Evolutionary conservation across 37 sponge, comb jelly and placozoan species (phyloP), one percentile per base, ranked within the genome.

Genomic region (Diacarnus erythraeanus): DNA sequence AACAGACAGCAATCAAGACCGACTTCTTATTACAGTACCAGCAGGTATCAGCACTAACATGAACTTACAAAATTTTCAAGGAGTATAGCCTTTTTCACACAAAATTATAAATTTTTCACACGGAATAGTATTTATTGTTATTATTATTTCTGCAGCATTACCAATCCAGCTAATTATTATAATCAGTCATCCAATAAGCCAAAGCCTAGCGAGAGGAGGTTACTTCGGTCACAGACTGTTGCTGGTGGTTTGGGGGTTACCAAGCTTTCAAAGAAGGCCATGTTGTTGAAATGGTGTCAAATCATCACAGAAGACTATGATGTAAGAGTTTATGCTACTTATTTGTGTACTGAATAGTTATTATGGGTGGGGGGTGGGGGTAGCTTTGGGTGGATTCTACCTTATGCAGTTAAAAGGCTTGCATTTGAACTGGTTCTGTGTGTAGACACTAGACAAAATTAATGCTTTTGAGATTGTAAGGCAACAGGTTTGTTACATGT

Each of bases 271-370:
- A 87, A 87, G 69, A 87, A 80, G 47, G 68, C 87, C 21, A 47
- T 64, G 33, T 65, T 87, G n/a, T 80, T 87, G 30, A 81, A 81
- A 31, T 87, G 87, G 87, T 87, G 87, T 43, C 87, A 87, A 39
- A 69, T 59, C 3, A 37, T 69, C 20, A 87, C 87, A 23, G 71
- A 80, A 2, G 71, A 80, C 25, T 80, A 84, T 59, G 85, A 90
- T 0, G 83, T 78, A 33, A 71, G 77, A n/a, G n/a, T n/a, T n/a
- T n/a, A n/a, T n/a, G n/a, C n/a, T n/a, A n/a, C n/a, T n/a, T n/a
- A n/a, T n/a, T n/a, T n/a, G n/a, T n/a, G n/a, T n/a, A n/a, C n/a
- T n/a, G n/a, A n/a, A n/a, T n/a, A n/a, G n/a, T n/a, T n/a, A n/a
- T n/a, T n/a, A n/a, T n/a, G n/a, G n/a, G n/a, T n/a, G n/a, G n/a